Percentiles rank a stretch among this genome's conserved stretches.
Conservation (phyloP, 2,888 invertebrate species). For the Keiferia lycopersicella region DNA sequence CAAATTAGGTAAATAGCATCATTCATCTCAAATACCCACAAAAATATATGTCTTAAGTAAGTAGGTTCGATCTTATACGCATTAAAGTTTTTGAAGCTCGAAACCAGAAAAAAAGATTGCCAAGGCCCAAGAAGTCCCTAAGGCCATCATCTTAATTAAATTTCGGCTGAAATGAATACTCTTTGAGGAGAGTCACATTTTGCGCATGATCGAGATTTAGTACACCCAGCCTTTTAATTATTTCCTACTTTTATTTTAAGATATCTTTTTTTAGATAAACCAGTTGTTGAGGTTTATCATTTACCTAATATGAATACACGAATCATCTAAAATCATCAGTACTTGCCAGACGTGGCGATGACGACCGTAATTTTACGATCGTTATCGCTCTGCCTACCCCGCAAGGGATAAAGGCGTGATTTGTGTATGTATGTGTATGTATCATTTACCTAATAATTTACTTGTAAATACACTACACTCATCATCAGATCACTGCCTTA, state of each 20-base stretch:
- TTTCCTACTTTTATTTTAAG: neutral
- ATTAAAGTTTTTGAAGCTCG: neutral
- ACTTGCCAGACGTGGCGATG: no score
- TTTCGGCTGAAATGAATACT: neutral
- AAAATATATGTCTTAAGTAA: neutral
- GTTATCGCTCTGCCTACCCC: no score
- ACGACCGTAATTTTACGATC: no score
- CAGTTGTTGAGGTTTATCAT: no score
- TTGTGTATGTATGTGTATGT: no score
- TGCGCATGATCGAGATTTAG: neutral
- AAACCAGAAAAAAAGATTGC: neutral
- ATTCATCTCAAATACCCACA: neutral
- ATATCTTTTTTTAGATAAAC: neutral
- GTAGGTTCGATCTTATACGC: neutral
- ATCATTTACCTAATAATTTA: no score
- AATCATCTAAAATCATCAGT: no score
- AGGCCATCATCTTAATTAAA: constrained; percentile 17
- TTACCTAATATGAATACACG: no score
- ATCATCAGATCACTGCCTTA: no score
- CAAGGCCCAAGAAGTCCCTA: neutral
- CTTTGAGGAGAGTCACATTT: neutral
- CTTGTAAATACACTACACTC: no score
- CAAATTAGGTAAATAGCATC: neutral
- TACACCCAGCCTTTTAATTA: neutral
- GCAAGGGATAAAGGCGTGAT: no score